These are phyloP conservation scores for Augiades crinisus DNA, from an alignment of 2,888 invertebrate species.

Conservation along the genomic window DNA sequence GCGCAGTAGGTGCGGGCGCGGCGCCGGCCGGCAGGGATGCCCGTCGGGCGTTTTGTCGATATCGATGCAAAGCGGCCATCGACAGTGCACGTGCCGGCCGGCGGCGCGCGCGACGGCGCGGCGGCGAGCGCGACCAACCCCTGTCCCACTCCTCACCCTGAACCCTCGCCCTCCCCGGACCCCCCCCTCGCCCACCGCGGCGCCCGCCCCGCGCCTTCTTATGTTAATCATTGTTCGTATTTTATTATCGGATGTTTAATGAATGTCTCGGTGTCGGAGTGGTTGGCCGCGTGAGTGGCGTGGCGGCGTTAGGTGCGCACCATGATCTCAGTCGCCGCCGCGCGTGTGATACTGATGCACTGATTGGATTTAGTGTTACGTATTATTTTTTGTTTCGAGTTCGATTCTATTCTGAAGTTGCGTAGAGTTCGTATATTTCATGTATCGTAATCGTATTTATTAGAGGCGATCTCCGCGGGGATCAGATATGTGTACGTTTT, in stretches of 20 bases:
- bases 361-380: conserved; percentile 73
- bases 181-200: conserved; percentile 53
- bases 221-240: conserved; percentile 64
- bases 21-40: conserved; percentile 39
- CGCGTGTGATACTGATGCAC: conserved; percentile 73
- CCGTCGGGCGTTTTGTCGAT: conserved; percentile 42
- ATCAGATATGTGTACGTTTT: conserved; percentile 69
- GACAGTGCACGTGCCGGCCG: conserved; percentile 34
- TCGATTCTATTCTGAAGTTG: conserved; percentile 77
- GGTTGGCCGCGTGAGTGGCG: conserved; percentile 55
- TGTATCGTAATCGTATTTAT: conserved; percentile 76
- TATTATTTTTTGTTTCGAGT: conserved; percentile 78
- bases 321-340: conserved; percentile 74
- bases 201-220: conserved; percentile 58
- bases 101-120: conserved; percentile 42
- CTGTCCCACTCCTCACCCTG: conserved; percentile 32
- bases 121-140: conserved; percentile 47
- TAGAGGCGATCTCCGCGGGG: conserved; percentile 66
- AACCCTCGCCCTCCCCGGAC: conserved; percentile 23
- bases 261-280: conserved; percentile 42
- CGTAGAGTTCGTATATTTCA: conserved; percentile 71
- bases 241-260: conserved; percentile 52
- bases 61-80: conserved; percentile 35
- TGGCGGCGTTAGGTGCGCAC: conserved; percentile 60
- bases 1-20: conserved; percentile 45